Base-by-base conservation (phyloP, 2,797 vertebrate species). In the Arctocebus calabarensis region DNA sequence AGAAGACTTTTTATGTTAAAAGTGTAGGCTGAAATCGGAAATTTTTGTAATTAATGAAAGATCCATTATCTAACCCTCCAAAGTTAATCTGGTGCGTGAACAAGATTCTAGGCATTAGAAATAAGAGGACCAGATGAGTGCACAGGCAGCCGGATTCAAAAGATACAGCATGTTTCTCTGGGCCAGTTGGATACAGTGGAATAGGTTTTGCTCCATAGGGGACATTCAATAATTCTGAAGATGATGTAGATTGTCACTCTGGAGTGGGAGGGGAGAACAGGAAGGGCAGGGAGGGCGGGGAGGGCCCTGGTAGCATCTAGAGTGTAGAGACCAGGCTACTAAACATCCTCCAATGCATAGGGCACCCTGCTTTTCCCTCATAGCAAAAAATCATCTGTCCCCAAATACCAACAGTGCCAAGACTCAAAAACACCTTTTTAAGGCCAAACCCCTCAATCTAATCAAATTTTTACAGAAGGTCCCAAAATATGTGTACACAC, bases 131-230 rank as follows among this genome's bases (percentile, higher is more conserved):
- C 17, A 29, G 17, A 3, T 34, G 1, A 52, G 4, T 57, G 16
- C 4, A 2, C 16, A 79, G 32, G 32, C 29, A 64, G 48, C 25
- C 64, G n/a, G 78, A 52, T 43, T 32, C 52, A 62, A 43, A 91
- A 75, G 5, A 37, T 10, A 12, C 6, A 55, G 29, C 3, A 8
- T 71, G 10, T 23, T 75, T 81, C n/a, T 75, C 10, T 16, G 55
- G 32, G 17, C 64, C 52, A 48, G 20, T 2, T 0, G 11, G 17
- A 23, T 32, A 9, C 19, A 6, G 45, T 40, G 48, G 5, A 0
- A 32, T 32, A 19, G 16, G 4, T 43, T 48, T 82, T 83, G 5
- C 12, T 73, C 0, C 29, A 14, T 0, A 55, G 17, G n/a, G 43
- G 25, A 84, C 13, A n/a, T 14, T 0, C 37, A 71, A 29, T 20